Evolutionary conservation across 2,113 vertebrate species (phyloP), one percentile per base, ranked within the genome.

Genomic region (Nothobranchius kuhntae): DNA sequence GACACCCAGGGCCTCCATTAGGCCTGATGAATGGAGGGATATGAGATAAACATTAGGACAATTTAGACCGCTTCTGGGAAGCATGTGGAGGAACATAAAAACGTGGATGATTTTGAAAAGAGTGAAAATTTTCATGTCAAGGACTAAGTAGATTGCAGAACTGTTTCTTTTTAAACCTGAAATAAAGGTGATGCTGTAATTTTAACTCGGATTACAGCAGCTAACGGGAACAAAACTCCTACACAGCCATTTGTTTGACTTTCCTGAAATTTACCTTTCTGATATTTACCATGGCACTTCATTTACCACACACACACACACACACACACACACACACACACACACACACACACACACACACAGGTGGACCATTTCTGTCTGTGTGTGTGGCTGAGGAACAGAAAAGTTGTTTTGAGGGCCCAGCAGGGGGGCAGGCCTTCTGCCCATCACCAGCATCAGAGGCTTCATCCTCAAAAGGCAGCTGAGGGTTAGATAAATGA

Each of bases 401-500:
- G 68, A 69, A 53, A 77, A 54, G 72, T 64, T 75, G 71, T 69
- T 78, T 74, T 13, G 6, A 54, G 46, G 65, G 38, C 74, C 35
- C 79, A 76, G 74, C 78, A 54, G 66, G 78, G 40, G n/a, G 57
- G 36, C 48, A 1, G 47, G 53, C 68, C 58, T 50, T 69, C 40
- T 9, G 13, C 68, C 63, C 59, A 30, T 69, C 62, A 52, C 52
- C 48, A 66, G 46, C 64, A 9, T 79, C 66, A 61, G 47, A 80
- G 78, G 55, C 65, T 59, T 60, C 69, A 53, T 75, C 50, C 73
- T 66, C n/a, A 30, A 30, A 30, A 30, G 30, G 30, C 30, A 75
- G 52, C 56, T 0, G 53, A 67, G 73, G 77, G 75, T 83, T 75
- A 88, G 86, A 82, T 84, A 76, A 81, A 85, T 78, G 75, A 56